Percentiles rank a stretch among this genome's conserved stretches.
Conservation (phyloP, 2,113 vertebrate genomes). For the Choloepus hoffmanni region DNA sequence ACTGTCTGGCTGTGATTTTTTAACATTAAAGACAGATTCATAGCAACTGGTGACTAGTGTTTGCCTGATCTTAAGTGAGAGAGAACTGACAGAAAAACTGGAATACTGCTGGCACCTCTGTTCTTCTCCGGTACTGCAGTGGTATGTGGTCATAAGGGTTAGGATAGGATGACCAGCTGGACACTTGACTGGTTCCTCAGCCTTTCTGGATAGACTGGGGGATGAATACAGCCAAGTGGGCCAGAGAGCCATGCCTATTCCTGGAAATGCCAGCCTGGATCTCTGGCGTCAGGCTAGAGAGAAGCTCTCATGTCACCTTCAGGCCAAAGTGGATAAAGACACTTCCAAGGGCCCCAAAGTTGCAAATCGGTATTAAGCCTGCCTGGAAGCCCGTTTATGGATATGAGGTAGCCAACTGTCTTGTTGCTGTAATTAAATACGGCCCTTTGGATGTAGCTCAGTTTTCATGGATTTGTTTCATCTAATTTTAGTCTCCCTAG, state of each 20-base stretch:
- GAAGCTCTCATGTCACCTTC: background rate
- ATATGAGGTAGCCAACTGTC: background rate
- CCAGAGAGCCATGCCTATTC: background rate
- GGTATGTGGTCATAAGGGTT: background rate
- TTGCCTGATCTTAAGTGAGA: background rate
- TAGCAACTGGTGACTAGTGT: background rate
- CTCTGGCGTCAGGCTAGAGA: background rate
- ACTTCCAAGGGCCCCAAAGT: background rate
- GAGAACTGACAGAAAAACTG: background rate
- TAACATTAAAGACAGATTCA: background rate
- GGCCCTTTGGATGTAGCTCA: background rate
- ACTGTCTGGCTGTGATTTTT: background rate
- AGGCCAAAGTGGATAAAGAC: background rate
- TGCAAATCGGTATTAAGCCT: background rate
- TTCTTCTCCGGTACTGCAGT: background rate
- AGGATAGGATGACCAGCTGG: background rate
- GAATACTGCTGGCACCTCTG: background rate
- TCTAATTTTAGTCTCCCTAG: slow-evolving; percentile 27
- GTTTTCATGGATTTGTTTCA: slow-evolving; percentile 12
- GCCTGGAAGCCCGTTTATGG: background rate
- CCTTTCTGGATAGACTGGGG: background rate
- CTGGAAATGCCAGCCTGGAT: background rate
- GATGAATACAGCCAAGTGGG: background rate
- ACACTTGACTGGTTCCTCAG: background rate
- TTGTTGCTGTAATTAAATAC: background rate